Evolutionary conservation across 2,797 vertebrate genomes (phyloP), one percentile per base, ranked within the genome.

Genomic region (Premnoplex brunnescens): DNA sequence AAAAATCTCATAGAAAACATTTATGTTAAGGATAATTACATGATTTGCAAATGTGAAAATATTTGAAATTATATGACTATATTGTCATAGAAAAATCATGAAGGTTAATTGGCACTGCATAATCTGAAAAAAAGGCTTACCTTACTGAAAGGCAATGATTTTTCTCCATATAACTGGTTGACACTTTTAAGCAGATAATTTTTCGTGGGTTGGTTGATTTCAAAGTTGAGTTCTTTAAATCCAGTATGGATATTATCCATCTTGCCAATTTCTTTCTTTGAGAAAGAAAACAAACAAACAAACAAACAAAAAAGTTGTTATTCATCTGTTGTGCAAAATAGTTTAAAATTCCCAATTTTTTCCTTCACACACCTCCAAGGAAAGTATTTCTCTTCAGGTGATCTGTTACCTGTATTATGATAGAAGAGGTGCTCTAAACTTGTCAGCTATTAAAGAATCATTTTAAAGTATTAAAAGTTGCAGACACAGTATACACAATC

Each of bases 131-230:
- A 46, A 72, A 64, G 26, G 34, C 51, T 66, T 52, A 96, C 98
- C 88, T 97, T 97, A 64, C 66, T 97, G 87, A 98, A 98, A 88
- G 84, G 84, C 3, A 76, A 52, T 7, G 97, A 95, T 96, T 97
- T 97, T 88, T 98, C 98, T 84, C 97, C 97, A 24, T 98, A 98
- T 72, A 98, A 84, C 48, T 97, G 96, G 68, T 91, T 98, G 74
- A 95, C 77, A 46, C 89, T 98, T 96, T 95, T 97, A 91, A 98
- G 68, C 58, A 96, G 9, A 58, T 96, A 96, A 27, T 89, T 89
- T 63, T 91, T 95, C 11, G 63, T 86, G 41, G 96, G 82, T 37
- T 93, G 34, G 28, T 95, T 98, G 89, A 98, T 93, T 59, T 97
- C 96, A 44, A 93, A 80, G 67, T 83, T 97, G 73, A 98, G 97